Conservation (phyloP, 1,140 invertebrate genomes). For the Drosophila ironensis region DNA sequence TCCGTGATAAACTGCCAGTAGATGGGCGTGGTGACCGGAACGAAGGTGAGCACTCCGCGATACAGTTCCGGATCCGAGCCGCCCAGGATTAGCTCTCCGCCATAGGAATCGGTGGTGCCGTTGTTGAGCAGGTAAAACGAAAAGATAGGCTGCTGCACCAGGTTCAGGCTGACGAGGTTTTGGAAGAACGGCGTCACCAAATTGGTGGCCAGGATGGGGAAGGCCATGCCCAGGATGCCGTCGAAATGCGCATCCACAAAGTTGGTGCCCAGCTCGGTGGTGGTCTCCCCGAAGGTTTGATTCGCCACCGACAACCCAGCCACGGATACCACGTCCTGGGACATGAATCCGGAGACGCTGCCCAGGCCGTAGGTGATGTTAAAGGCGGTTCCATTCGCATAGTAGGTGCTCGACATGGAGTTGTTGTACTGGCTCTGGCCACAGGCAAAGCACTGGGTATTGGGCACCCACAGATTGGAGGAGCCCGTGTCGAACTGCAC, state of each 20-base stretch:
- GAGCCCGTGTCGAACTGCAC: slow-evolving; percentile 99
- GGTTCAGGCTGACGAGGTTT: slow-evolving; percentile 93
- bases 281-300: slow-evolving; percentile 99
- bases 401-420: slow-evolving; percentile 90
- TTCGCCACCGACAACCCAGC: slow-evolving; percentile 87
- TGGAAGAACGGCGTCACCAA: slow-evolving; percentile 95
- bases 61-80: slow-evolving; percentile 95
- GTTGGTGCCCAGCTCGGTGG: slow-evolving; percentile 93
- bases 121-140: slow-evolving; percentile 94
- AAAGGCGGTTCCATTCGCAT: slow-evolving; percentile 94
- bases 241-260: slow-evolving; percentile 98
- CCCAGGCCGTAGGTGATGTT: slow-evolving; percentile 97
- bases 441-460: slow-evolving; percentile 96
- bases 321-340: slow-evolving; percentile 89
- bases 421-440: slow-evolving; percentile 94
- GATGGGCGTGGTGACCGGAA: slow-evolving; percentile 90
- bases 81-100: slow-evolving; percentile 96
- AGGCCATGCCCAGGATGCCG: slow-evolving; percentile 97
- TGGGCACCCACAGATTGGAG: slow-evolving; percentile 99
- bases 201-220: slow-evolving; percentile 93
- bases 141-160: slow-evolving; percentile 91
- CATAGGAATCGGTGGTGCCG: slow-evolving; percentile 85
- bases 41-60: slow-evolving; percentile 93
- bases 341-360: slow-evolving; percentile 96
- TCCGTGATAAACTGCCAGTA: slow-evolving; percentile 99